Conservation (phyloP, 2,797 vertebrate genomes). For the Clarias platycephalus region DNA sequence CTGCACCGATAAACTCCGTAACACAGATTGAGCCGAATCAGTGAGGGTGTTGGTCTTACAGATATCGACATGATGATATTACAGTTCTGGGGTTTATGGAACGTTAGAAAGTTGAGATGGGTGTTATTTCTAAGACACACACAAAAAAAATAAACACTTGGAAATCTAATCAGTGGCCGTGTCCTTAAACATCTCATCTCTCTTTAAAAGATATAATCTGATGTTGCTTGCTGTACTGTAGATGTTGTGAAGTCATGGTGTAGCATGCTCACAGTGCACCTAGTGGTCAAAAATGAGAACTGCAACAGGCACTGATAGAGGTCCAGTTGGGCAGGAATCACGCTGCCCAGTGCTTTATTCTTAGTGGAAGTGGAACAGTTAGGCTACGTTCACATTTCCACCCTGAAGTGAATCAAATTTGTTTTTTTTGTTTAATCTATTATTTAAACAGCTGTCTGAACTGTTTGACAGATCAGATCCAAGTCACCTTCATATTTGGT, state of each 20-base stretch:
- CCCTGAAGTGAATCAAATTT: no score
- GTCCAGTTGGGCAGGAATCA: neutral
- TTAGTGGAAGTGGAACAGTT: neutral
- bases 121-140: neutral
- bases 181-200: neutral
- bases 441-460: no score
- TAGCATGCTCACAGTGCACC: neutral
- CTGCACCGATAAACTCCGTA: neutral
- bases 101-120: neutral
- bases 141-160: neutral
- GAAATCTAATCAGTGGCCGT: neutral
- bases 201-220: neutral
- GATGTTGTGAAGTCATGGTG: neutral
- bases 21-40: neutral
- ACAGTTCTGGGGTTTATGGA: neutral
- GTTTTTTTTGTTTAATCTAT: no score
- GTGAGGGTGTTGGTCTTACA: neutral
- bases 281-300: conserved; percentile 2
- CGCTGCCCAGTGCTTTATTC: neutral
- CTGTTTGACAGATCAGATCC: no score
- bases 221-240: neutral
- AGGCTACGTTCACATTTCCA: no score
- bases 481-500: no score
- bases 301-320: neutral
- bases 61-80: neutral